Evolutionary conservation across 1,140 invertebrate genomes (phyloP).

Genomic region (Trichonephila clavipes): DNA sequence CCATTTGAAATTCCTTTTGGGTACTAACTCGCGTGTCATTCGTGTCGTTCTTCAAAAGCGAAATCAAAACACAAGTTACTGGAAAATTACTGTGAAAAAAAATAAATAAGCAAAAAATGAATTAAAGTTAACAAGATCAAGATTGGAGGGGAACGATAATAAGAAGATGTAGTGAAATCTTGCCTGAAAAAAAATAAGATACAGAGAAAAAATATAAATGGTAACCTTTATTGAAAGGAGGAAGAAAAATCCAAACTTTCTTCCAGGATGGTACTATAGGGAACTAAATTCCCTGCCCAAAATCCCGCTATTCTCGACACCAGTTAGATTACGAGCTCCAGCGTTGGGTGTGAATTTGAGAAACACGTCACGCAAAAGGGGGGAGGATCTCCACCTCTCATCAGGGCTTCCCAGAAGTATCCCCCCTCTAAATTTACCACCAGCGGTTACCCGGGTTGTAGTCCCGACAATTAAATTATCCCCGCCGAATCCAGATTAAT

Average conservation of each 20-base stretch:
- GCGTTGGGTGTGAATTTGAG: constrained; percentile 63
- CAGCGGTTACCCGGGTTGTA: constrained; percentile 48
- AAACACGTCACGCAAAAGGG: constrained; percentile 57
- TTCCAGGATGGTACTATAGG: too few species aligned
- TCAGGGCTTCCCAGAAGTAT: constrained; percentile 45
- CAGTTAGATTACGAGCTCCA: constrained; percentile 55
- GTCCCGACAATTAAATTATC: constrained; percentile 74
- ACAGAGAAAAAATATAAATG: neutral
- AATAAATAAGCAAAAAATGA: neutral
- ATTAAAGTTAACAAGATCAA: neutral
- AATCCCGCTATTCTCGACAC: constrained; percentile 4
- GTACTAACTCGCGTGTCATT: too few species aligned
- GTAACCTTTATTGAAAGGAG: neutral
- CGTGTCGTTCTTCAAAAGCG: too few species aligned
- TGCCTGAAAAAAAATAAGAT: neutral
- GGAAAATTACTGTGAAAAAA: neutral
- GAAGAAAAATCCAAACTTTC: neutral
- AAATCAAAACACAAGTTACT: neutral
- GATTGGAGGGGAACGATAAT: neutral
- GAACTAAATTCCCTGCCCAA: neutral
- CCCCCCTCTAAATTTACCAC: constrained; percentile 12
- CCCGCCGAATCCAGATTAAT: constrained; percentile 71
- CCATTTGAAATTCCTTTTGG: too few species aligned
- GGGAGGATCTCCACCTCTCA: constrained; percentile 37
- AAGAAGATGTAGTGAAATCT: neutral